Evolutionary conservation across 2,888 invertebrate genomes (phyloP).

Genomic region (Achlya flavicornis): DNA sequence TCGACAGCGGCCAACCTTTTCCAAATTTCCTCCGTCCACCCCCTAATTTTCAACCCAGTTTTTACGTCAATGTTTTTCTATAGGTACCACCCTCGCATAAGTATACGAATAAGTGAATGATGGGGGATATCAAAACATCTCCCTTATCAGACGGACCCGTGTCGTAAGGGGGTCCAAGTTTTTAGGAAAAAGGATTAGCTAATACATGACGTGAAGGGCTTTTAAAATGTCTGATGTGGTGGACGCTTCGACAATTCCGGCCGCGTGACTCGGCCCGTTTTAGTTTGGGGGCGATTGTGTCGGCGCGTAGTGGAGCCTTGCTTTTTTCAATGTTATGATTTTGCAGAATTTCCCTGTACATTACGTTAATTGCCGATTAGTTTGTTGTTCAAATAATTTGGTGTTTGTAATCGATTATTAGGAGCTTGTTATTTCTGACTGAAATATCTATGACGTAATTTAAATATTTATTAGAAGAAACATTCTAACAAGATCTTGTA

Average conservation of each 20-base stretch:
- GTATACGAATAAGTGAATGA: conserved; percentile 73
- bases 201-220: conserved; percentile 56
- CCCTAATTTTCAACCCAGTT: conserved; percentile 77
- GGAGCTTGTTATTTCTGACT: not conserved
- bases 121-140: conserved; percentile 81
- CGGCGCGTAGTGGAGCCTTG: conserved; percentile 3
- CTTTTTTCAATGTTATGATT: conserved; percentile 2
- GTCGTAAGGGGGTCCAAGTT: conserved; percentile 58
- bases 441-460: too few species aligned
- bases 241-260: conserved; percentile 28
- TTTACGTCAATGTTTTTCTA: conserved; percentile 84
- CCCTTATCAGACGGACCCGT: conserved; percentile 68
- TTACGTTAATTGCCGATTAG: not conserved
- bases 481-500: too few species aligned
- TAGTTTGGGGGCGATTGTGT: conserved; percentile 35
- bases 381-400: not conserved
- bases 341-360: conserved; percentile 7
- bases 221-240: conserved; percentile 57
- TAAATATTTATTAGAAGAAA: too few species aligned
- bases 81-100: conserved; percentile 64
- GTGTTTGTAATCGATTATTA: not conserved
- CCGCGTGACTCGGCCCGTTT: conserved; percentile 40
- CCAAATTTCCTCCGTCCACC: conserved; percentile 53
- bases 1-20: conserved; percentile 80
- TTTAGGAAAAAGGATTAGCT: conserved; percentile 77